phyloP scores from a whole-genome alignment of 2,888 invertebrate genomes.

The Hirtodrosophila histrioides region DNA sequence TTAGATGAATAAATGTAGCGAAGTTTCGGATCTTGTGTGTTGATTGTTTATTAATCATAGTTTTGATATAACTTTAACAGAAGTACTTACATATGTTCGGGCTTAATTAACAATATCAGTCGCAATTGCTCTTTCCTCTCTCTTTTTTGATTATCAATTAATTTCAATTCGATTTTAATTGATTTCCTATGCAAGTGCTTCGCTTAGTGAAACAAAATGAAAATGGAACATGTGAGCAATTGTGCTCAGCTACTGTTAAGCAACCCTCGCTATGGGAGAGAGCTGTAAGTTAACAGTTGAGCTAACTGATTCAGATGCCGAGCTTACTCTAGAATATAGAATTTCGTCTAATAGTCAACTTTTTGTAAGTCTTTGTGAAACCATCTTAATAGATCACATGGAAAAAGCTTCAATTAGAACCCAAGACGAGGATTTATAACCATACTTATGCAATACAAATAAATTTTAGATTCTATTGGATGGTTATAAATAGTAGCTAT shows the following conservation, averaged over 20 bases:
- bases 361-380: too few species aligned
- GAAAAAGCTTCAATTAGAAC: too few species aligned
- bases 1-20: too few species aligned
- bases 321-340: slow-evolving; percentile 5
- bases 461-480: not conserved
- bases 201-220: slow-evolving; percentile 26
- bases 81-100: not conserved
- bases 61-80: too few species aligned
- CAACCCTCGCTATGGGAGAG: slow-evolving; percentile 17
- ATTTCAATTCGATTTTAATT: slow-evolving; percentile 59
- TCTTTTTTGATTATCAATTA: slow-evolving; percentile 40
- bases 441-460: not conserved
- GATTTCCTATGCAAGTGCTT: slow-evolving; percentile 27
- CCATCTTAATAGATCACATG: too few species aligned
- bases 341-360: too few species aligned
- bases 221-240: slow-evolving; percentile 49
- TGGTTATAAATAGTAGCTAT: not conserved
- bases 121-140: slow-evolving; percentile 11
- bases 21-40: too few species aligned
- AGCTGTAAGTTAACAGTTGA: slow-evolving; percentile 22
- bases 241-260: slow-evolving; percentile 21
- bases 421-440: too few species aligned
- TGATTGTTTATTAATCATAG: too few species aligned
- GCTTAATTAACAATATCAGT: not conserved
- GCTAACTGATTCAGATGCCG: not conserved